Conservation (phyloP, 2,797 vertebrate species). For the Psittacula derbiana region DNA sequence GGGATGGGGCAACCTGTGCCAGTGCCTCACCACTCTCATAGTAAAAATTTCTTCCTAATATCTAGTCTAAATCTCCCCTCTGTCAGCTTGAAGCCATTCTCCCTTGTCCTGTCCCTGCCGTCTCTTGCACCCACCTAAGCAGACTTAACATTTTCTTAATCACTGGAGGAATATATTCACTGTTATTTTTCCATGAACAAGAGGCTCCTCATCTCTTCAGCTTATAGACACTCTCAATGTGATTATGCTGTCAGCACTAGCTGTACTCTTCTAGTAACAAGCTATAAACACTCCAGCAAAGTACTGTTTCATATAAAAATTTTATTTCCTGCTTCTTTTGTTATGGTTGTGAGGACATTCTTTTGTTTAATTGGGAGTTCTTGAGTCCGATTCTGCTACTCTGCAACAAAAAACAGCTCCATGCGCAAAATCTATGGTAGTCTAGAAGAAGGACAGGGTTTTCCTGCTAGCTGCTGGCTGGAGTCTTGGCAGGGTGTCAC, state of each 20-base stretch:
- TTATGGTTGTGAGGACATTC: not conserved
- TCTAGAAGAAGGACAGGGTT: rapidly evolving
- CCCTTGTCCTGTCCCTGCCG: not conserved
- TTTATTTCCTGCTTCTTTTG: not conserved
- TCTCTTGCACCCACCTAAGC: not conserved
- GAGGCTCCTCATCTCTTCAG: not conserved
- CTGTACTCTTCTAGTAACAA: not conserved
- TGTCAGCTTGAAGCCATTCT: not conserved
- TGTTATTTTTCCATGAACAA: not conserved
- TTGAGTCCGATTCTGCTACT: not conserved
- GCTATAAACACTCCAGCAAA: not conserved
- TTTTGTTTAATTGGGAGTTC: not conserved
- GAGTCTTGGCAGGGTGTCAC: not conserved
- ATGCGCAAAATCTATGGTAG: not conserved
- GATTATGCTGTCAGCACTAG: not conserved
- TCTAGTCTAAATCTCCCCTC: not conserved
- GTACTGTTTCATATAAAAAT: not conserved
- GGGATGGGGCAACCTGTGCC: not conserved
- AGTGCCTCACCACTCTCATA: too few relatives aligned
- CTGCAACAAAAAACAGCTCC: not conserved
- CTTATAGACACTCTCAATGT: not conserved
- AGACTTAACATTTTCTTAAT: not conserved
- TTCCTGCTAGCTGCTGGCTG: not conserved
- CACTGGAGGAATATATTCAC: not conserved
- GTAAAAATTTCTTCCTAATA: not conserved